Evolutionary conservation across 2,888 invertebrate genomes (phyloP), one percentile per base, ranked within the genome.

Genomic region (Tachina fera): DNA sequence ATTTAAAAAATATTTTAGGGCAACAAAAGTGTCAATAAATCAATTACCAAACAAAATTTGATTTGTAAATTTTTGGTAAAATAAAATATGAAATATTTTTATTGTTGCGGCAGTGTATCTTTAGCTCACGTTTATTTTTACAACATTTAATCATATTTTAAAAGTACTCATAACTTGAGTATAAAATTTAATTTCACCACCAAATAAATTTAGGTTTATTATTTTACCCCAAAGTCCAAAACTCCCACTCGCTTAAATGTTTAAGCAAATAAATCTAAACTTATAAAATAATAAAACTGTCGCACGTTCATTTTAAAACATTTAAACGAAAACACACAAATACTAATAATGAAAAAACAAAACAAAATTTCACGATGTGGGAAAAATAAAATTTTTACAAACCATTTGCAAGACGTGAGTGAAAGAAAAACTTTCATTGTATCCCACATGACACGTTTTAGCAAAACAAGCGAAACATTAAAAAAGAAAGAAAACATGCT

Each of bases 381-480:
- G 72, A 72, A 71, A 31, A 71, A 56, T 31, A 53, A 19, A 8
- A 58, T 31, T 58, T 31, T 13, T 31, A 58, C 13, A 31, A 47
- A 49, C 47, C 9, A 49, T 60, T 58, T 72, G n/a, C 60, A 56
- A 49, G 60, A 72, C 72, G 72, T 60, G 60, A 58, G 13, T 14
- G 8, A 31, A 58, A 58, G 14, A 58, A 10, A 58, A 31, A 31
- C 4, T 31, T 58, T 58, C 9, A 14, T 31, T 60, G 31, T 49
- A 72, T 11, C 60, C 47, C n/a, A 45, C 53, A 9, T 9, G n/a
- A 19, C 53, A 65, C 53, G 65, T 65, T n/a, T 56, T 43, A n/a
- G 1, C 53, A 43, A 65, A 53, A 65, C n/a, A 11, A 43, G 16
- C 41, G 41, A 41, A 76, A 65, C 1, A 41, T n/a, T 61, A 14